Evolutionary conservation across 2,888 invertebrate species (phyloP), one percentile per base, ranked within the genome.

Genomic region (Nezara viridula): DNA sequence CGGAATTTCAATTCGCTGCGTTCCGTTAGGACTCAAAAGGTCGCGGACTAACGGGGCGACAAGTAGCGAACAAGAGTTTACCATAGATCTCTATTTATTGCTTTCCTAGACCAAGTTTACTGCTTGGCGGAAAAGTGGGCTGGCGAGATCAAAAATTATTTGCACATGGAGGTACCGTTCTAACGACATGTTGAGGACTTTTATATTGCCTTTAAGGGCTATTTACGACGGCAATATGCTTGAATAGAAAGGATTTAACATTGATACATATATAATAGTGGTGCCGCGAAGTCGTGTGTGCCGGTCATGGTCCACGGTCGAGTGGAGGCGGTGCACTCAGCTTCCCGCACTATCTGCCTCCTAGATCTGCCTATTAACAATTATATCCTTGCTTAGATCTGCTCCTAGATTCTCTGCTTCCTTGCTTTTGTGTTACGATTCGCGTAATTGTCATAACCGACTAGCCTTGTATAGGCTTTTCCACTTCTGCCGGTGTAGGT

Each of bases 41-140:
- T 44, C n/a, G 44, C 40, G n/a, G 9, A n/a, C 81, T 81, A 81
- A 81, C 81, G 81, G 81, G 27, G 24, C 81, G 44, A 47, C 44
- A 40, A 81, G 44, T 44, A 47, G 81, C 81, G 81, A 81, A 81
- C 81, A 47, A 47, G 81, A 40, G 44, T 81, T 81, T 81, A 24
- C 44, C 81, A 81, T 81, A 81, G n/a, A 81, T 81, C 44, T 81
- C 44, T 81, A 81, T 81, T 73, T 73, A 73, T 73, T n/a, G 44
- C 81, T 6, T 37, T 81, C 14, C 40, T n/a, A 21, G 81, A 2
- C 0, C 6, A n/a, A 44, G 81, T 81, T 81, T 81, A 81, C 44
- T 81, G 81, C 81, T 81, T 19, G 66, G 66, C 19, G 19, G 66
- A 73, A 73, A 73, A 37, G 66, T 73, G 19, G 37, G 7, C 66